Percentiles rank a stretch among this genome's conserved stretches.
These are phyloP conservation scores for Thelaira solivaga DNA, from an alignment of 2,888 invertebrate species.

Conservation along the genomic window DNA sequence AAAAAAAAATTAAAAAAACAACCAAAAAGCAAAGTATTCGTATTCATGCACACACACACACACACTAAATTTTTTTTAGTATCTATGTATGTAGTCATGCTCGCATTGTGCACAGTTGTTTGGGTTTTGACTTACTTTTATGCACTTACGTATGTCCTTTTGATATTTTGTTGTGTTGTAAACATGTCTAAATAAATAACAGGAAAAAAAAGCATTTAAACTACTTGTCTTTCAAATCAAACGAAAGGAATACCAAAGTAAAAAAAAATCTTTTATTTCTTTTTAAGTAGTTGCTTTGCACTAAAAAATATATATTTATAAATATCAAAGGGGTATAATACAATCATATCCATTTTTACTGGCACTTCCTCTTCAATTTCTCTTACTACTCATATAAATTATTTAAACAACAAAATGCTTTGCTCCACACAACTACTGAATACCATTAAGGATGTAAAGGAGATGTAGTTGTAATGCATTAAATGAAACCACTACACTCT, in stretches of 20 bases:
- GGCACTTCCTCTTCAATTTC: neutral
- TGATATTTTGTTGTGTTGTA: slow-evolving; percentile 1
- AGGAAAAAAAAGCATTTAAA: slow-evolving; percentile 6
- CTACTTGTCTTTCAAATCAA: neutral
- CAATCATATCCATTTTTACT: neutral
- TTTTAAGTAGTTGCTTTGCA: slow-evolving; percentile 7
- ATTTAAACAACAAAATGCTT: neutral
- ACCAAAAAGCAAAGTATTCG: too few relatives aligned
- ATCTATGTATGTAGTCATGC: too few relatives aligned
- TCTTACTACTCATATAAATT: neutral
- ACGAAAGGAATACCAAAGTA: neutral
- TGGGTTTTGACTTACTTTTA: too few relatives aligned
- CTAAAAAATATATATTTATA: neutral
- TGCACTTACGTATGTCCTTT: too few relatives aligned
- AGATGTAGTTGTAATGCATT: slow-evolving; percentile 1
- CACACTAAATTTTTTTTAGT: too few relatives aligned
- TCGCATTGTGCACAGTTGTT: too few relatives aligned
- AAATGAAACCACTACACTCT: neutral
- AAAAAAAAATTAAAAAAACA: too few relatives aligned
- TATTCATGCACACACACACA: too few relatives aligned
- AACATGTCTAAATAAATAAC: slow-evolving; percentile 17
- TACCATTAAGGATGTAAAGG: neutral
- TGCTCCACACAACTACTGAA: neutral
- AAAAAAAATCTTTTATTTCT: too few relatives aligned
- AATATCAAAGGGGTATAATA: slow-evolving; percentile 11